Evolutionary conservation across 1,140 invertebrate species (phyloP).

Genomic region (Steinernema feltiae): DNA sequence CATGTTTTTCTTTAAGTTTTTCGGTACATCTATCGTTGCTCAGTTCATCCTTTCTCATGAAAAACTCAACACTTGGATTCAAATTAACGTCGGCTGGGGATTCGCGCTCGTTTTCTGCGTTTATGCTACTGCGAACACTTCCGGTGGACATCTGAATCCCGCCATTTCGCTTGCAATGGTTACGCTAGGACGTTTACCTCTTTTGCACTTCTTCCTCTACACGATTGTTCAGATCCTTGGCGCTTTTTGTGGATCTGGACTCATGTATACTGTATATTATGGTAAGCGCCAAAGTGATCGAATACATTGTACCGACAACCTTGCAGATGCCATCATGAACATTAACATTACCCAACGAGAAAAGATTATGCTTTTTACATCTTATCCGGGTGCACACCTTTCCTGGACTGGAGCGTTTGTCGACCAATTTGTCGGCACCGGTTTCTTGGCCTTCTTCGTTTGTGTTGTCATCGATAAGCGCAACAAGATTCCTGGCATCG

Average conservation of each 20-base stretch:
- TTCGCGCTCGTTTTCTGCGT: constrained; percentile 38
- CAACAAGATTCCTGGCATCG: constrained; percentile 33
- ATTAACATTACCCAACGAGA: constrained; percentile 50
- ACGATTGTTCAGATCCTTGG: constrained; percentile 63
- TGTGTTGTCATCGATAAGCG: constrained; percentile 57
- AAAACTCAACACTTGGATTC: constrained; percentile 40
- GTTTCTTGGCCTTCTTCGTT: constrained; percentile 62
- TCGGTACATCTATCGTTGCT: constrained; percentile 34
- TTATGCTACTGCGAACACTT: constrained; percentile 30
- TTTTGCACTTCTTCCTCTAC: constrained; percentile 63
- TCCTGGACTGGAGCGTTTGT: constrained; percentile 58
- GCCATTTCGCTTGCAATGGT: constrained; percentile 62
- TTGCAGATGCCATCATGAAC: constrained; percentile 2
- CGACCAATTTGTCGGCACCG: constrained; percentile 64
- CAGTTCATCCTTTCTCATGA: constrained; percentile 39
- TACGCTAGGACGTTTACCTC: constrained; percentile 57
- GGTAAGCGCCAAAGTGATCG: constrained; percentile 58
- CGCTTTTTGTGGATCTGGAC: constrained; percentile 60
- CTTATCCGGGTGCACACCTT: constrained; percentile 62
- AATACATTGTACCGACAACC: no score
- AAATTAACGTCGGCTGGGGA: constrained; percentile 42
- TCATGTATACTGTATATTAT: constrained; percentile 61
- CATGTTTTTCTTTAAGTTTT: constrained; percentile 17
- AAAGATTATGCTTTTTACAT: constrained; percentile 61
- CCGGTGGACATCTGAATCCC: constrained; percentile 63